Evolutionary conservation across 2,888 invertebrate species (phyloP).

Genomic region (Pristionchus japonicus): DNA sequence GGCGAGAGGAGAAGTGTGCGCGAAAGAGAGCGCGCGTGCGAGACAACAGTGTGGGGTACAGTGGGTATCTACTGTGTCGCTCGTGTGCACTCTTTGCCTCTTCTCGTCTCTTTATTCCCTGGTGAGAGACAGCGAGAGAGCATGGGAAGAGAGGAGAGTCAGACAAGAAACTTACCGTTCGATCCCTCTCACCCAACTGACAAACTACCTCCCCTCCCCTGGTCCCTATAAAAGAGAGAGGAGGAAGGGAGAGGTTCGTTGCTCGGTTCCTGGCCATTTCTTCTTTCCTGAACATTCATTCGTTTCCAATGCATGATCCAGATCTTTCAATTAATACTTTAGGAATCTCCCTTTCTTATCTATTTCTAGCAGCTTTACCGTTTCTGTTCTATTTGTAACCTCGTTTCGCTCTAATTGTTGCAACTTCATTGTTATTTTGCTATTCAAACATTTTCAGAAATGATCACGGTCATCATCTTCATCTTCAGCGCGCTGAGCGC

Average conservation of each 20-base stretch:
- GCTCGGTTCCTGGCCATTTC: neutral
- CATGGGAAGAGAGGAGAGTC: too few relatives aligned
- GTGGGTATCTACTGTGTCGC: neutral
- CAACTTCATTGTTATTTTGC: neutral
- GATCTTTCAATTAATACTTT: too few relatives aligned
- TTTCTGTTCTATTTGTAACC: neutral
- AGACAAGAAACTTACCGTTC: too few relatives aligned
- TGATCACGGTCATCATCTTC: neutral
- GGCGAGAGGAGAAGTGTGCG: too few relatives aligned
- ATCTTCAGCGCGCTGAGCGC: neutral
- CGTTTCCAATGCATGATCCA: too few relatives aligned
- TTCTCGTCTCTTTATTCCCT: too few relatives aligned
- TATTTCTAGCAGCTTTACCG: neutral
- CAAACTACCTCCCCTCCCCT: neutral
- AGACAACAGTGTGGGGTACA: neutral
- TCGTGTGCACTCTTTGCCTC: neutral
- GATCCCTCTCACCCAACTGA: neutral
- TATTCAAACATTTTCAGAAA: neutral
- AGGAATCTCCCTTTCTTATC: too few relatives aligned
- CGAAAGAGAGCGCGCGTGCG: neutral
- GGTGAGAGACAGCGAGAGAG: too few relatives aligned
- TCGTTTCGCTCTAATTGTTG: too few relatives aligned
- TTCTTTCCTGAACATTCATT: too few relatives aligned
- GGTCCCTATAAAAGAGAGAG: neutral
- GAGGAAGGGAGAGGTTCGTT: neutral